Percentiles rank a stretch among this genome's conserved stretches.
phyloP scores from a whole-genome alignment of 2,113 vertebrate species.

The Micronycteris hirsuta region DNA sequence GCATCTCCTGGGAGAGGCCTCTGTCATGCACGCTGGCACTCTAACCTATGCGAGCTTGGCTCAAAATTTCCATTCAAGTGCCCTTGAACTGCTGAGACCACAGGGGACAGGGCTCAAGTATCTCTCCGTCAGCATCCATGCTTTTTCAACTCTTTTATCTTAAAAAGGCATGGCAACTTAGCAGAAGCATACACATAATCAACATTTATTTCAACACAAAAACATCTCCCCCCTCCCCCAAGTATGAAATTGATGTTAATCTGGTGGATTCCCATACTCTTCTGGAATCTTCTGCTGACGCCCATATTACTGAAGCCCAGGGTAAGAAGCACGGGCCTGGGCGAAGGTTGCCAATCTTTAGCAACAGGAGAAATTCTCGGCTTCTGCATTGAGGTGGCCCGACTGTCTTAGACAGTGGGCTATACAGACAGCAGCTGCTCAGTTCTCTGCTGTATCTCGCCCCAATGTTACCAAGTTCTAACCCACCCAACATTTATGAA shows the following conservation, averaged over 20 bases:
- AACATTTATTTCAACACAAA: background rate
- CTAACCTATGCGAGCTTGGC: background rate
- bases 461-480: background rate
- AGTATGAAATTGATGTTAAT: background rate
- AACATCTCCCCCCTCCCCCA: background rate
- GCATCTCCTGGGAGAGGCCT: background rate
- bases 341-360: background rate
- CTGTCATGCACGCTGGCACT: fast-evolving
- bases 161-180: background rate
- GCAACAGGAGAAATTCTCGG: fast-evolving
- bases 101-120: background rate
- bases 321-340: background rate
- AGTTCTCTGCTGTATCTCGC: background rate
- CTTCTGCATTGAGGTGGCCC: background rate
- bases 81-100: background rate
- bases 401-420: background rate
- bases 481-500: fast-evolving
- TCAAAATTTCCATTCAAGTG: background rate
- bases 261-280: background rate
- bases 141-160: background rate
- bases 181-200: background rate
- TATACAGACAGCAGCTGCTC: background rate
- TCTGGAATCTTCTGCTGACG: background rate
- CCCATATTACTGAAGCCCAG: background rate
- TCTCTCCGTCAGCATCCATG: background rate